Conservation (phyloP, 2,888 invertebrate genomes). For the Mellilla xanthometata region DNA sequence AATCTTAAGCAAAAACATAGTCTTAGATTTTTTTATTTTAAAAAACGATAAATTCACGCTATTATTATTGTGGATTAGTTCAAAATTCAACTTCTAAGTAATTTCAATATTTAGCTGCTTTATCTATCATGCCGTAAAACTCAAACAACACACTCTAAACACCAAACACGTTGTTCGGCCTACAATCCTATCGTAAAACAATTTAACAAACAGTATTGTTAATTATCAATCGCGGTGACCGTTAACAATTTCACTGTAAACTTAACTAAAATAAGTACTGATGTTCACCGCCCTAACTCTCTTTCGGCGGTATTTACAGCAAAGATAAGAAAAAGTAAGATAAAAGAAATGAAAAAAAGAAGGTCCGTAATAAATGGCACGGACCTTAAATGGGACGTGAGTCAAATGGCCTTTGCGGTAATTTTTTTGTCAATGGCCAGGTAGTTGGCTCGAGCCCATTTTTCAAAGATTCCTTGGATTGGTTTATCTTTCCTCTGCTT, state of each 20-base stretch:
- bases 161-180: slow-evolving; percentile 13
- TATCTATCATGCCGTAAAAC: no score
- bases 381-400: slow-evolving; percentile 52
- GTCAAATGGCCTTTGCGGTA: slow-evolving; percentile 51
- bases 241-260: slow-evolving; percentile 5
- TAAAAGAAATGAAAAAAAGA: slow-evolving; percentile 39
- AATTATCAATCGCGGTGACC: slow-evolving; percentile 17
- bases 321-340: slow-evolving; percentile 44
- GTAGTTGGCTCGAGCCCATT: slow-evolving; percentile 44
- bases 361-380: slow-evolving; percentile 63
- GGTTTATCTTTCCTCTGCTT: slow-evolving; percentile 33
- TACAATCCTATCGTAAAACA: slow-evolving; percentile 31
- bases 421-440: slow-evolving; percentile 37
- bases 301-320: slow-evolving; percentile 48
- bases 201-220: slow-evolving; percentile 18
- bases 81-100: no score
- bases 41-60: no score
- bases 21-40: no score
- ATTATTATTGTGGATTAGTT: no score
- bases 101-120: no score
- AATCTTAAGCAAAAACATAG: no score
- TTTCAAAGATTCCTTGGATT: slow-evolving; percentile 33
- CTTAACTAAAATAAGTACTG: slow-evolving; percentile 13
- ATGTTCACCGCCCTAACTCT: slow-evolving; percentile 29
- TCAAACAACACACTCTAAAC: no score